A percentile compares a stretch with the other conserved stretches of the same genome.
phyloP scores from a whole-genome alignment of 2,113 vertebrate genomes.

The Mesocricetus auratus region DNA sequence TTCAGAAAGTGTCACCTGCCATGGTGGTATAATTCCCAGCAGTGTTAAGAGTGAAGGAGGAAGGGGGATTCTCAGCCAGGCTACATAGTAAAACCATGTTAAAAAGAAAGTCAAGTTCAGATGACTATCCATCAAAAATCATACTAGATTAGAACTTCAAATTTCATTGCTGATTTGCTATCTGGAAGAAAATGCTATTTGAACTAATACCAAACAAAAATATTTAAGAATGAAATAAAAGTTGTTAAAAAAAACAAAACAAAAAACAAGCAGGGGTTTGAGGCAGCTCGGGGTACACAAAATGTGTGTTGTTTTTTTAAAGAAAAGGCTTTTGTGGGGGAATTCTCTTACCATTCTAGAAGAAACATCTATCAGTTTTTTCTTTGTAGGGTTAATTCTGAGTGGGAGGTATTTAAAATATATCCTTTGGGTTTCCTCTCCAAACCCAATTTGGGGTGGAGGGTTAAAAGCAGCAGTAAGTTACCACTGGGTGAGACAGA shows the following conservation, averaged over 20 bases:
- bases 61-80: not conserved
- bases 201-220: constrained; percentile 50
- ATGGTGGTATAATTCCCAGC: not conserved
- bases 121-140: not conserved
- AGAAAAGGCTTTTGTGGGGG: not conserved
- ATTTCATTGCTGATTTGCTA: not conserved
- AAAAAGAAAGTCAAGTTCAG: not conserved
- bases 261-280: not conserved
- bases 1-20: not conserved
- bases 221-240: not conserved
- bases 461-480: constrained; percentile 52
- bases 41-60: not conserved
- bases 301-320: not conserved
- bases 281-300: not conserved
- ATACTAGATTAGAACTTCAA: not conserved
- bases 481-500: not conserved
- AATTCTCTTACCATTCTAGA: not conserved
- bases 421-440: constrained; percentile 9
- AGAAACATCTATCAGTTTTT: constrained; percentile 58
- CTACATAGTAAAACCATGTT: not conserved
- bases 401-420: constrained; percentile 10
- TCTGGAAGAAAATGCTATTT: constrained; percentile 41
- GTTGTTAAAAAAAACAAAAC: not conserved
- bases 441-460: not conserved
- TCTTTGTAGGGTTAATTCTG: constrained; percentile 63